phyloP scores from a whole-genome alignment of 1,140 invertebrate species.

The Drosophila mayri region DNA sequence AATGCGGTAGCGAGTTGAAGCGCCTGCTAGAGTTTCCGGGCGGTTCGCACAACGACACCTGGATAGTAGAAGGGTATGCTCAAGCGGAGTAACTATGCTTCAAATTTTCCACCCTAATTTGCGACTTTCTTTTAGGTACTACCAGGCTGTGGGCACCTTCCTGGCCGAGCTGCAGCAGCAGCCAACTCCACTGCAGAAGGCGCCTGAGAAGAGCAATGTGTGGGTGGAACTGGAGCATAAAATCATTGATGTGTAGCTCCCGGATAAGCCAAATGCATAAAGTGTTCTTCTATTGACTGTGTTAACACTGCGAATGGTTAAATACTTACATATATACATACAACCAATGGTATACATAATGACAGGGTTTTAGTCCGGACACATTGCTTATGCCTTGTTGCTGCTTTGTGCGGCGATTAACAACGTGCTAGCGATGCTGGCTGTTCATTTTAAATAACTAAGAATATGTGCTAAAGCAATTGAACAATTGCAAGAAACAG shows the following conservation, averaged over 20 bases:
- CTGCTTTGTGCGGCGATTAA: conserved; percentile 14
- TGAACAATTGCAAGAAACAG: conserved; percentile 8
- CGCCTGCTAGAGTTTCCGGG: conserved; percentile 89
- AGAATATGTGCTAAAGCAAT: conserved; percentile 11
- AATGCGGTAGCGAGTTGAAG: conserved; percentile 90
- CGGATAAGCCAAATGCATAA: conserved; percentile 15
- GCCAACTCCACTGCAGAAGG: conserved; percentile 67
- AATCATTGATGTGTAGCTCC: conserved; percentile 73
- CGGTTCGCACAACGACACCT: conserved; percentile 96
- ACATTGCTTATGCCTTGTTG: conserved; percentile 41
- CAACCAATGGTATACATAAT: conserved; percentile 23
- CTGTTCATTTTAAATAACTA: conserved; percentile 19
- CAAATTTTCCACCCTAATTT: background rate
- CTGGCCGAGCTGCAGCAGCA: conserved; percentile 85
- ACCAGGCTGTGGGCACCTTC: conserved; percentile 87
- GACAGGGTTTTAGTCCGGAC: conserved; percentile 47
- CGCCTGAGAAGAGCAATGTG: conserved; percentile 79
- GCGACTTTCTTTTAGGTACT: conserved; percentile 86
- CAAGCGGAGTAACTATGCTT: background rate
- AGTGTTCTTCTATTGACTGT: conserved; percentile 80
- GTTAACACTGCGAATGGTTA: conserved; percentile 73
- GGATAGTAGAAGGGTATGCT: conserved; percentile 86
- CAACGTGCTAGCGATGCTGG: conserved; percentile 32
- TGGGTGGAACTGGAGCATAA: conserved; percentile 78
- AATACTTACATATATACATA: conserved; percentile 41